Percentiles rank a stretch among this genome's conserved stretches.
Conservation (phyloP, 2,888 invertebrate species). For the Melanotus villosus region DNA sequence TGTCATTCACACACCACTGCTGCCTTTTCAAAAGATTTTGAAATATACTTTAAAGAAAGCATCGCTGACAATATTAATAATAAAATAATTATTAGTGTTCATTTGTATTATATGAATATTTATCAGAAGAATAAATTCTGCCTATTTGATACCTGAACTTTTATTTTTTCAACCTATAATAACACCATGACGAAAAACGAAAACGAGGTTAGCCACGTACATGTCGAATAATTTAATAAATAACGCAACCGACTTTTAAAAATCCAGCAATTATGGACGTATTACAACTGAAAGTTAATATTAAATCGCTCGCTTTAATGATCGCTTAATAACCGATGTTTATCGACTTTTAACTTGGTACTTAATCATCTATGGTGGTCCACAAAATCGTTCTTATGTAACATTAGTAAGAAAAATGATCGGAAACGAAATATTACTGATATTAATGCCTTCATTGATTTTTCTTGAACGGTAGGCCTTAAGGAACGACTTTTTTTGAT, state of each 20-base stretch:
- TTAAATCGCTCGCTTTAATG: slow-evolving; percentile 41
- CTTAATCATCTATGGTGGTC: slow-evolving; percentile 44
- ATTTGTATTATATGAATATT: slow-evolving; percentile 10
- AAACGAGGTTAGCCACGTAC: slow-evolving; percentile 9
- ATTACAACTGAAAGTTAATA: slow-evolving; percentile 35
- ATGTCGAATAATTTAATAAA: slow-evolving; percentile 33
- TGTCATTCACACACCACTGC: not conserved
- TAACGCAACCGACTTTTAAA: slow-evolving; percentile 32
- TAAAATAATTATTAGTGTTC: not conserved
- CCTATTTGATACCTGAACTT: not conserved
- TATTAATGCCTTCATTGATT: not conserved
- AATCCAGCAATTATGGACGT: slow-evolving; percentile 33
- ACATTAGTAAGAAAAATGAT: slow-evolving; percentile 10
- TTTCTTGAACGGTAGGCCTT: not conserved
- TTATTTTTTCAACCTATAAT: not conserved
- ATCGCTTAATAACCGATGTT: slow-evolving; percentile 43
- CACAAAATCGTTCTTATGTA: slow-evolving; percentile 19
- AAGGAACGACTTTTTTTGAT: not conserved
- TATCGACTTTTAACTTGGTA: slow-evolving; percentile 48
- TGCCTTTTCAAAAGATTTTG: not conserved
- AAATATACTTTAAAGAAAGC: not conserved
- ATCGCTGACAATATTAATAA: not conserved
- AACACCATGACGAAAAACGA: too few relatives aligned
- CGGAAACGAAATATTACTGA: not conserved
- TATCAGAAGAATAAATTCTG: slow-evolving; percentile 11